phyloP scores from a whole-genome alignment of 2,888 invertebrate species.

The Nomada fabriciana region DNA sequence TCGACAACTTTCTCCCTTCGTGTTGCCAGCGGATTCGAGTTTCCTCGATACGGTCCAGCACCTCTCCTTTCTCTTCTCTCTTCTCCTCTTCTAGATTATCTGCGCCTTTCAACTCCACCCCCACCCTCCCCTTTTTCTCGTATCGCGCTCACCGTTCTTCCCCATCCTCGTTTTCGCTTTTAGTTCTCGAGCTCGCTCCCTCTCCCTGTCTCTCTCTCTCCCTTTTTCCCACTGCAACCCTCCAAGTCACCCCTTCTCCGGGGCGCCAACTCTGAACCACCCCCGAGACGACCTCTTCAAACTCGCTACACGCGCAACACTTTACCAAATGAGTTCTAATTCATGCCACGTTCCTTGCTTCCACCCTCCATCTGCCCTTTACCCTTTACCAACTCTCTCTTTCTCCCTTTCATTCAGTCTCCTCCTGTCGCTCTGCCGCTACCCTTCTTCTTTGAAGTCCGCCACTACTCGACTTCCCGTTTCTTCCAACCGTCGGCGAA shows the following conservation, averaged over 20 bases:
- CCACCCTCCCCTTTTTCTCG: conserved; percentile 33
- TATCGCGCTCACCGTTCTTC: conserved; percentile 30
- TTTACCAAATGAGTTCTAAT: conserved; percentile 77
- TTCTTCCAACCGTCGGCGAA: conserved; percentile 43
- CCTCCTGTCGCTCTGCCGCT: background rate
- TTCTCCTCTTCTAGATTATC: background rate
- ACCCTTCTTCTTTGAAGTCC: conserved; percentile 32
- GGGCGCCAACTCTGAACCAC: background rate
- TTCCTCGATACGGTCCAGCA: conserved; percentile 57
- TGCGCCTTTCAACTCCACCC: background rate
- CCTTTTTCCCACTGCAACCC: background rate
- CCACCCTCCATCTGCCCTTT: conserved; percentile 24
- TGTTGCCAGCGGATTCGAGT: conserved; percentile 47
- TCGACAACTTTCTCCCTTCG: conserved; percentile 16
- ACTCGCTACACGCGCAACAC: conserved; percentile 69
- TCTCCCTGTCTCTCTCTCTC: background rate
- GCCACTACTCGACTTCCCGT: conserved; percentile 32
- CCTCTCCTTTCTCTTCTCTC: conserved; percentile 3
- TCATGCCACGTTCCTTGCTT: conserved; percentile 66
- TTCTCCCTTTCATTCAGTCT: background rate
- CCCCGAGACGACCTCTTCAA: conserved; percentile 57
- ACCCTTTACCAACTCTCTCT: conserved; percentile 19
- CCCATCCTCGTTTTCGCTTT: conserved; percentile 57
- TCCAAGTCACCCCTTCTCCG: background rate
- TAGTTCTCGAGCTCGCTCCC: conserved; percentile 14